Conservation (phyloP, 2,888 invertebrate genomes). For the Pristionchus maxplancki region DNA sequence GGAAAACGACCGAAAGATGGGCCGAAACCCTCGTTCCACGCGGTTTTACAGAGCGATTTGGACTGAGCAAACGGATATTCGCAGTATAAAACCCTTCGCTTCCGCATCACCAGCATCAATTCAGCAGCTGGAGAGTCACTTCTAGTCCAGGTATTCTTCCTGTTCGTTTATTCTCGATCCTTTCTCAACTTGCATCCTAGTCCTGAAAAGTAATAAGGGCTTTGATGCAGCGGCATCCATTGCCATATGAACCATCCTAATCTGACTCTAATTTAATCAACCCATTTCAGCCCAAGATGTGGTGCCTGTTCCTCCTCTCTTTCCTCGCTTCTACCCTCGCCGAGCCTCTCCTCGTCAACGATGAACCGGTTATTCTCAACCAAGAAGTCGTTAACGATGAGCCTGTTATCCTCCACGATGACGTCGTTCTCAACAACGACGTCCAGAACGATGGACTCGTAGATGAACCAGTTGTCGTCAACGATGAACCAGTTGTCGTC, state of each 20-base stretch:
- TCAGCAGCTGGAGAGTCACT: conserved; percentile 23
- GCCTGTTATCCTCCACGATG: not conserved
- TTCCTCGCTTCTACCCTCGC: not conserved
- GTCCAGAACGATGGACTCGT: too few species aligned
- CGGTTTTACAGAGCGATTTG: not conserved
- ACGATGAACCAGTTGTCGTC: not conserved
- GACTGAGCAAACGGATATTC: not conserved
- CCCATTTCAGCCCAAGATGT: conserved; percentile 2
- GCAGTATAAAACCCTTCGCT: not conserved
- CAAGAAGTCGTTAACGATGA: not conserved
- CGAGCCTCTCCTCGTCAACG: not conserved
- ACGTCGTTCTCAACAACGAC: not conserved
- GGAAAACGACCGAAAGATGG: not conserved
- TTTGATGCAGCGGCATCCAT: too few species aligned
- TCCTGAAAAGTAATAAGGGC: not conserved
- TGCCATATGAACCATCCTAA: not conserved
- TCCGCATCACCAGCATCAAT: not conserved
- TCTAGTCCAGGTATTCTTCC: not conserved
- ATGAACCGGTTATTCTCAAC: not conserved
- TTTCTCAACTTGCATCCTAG: not conserved
- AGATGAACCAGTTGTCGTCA: not conserved
- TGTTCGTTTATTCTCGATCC: not conserved
- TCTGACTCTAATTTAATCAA: too few species aligned
- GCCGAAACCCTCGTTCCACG: not conserved
- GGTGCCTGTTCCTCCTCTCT: not conserved